phyloP scores from a whole-genome alignment of 2,113 vertebrate species.

The Cyphomyrus discorhynchus region DNA sequence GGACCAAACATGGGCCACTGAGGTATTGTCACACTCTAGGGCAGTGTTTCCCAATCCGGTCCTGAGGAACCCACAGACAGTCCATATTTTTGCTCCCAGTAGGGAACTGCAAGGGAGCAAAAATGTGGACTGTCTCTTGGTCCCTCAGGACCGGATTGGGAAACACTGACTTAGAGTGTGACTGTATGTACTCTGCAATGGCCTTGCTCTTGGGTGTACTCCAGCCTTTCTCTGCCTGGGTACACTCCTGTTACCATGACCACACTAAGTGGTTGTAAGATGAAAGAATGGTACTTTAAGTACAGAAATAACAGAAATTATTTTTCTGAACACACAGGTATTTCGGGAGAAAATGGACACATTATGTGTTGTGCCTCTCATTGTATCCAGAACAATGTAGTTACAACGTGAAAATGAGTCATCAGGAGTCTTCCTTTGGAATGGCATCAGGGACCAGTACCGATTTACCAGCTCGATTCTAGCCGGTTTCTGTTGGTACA shows the following conservation, averaged over 20 bases:
- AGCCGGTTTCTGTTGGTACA: background rate
- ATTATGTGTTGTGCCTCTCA: background rate
- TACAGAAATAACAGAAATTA: background rate
- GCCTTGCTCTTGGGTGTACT: background rate
- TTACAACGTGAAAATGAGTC: background rate
- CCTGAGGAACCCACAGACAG: too few species aligned
- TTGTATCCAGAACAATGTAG: background rate
- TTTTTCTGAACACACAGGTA: background rate
- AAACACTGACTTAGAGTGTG: background rate
- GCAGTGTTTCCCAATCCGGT: too few species aligned
- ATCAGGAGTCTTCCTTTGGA: background rate
- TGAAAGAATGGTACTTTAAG: background rate
- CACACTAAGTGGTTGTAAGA: background rate
- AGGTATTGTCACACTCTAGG: too few species aligned
- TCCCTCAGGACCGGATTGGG: background rate
- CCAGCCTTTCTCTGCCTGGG: background rate
- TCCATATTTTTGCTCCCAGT: background rate
- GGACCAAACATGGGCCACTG: too few species aligned
- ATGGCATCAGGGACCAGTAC: background rate
- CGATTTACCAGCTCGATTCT: background rate
- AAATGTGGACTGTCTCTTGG: background rate
- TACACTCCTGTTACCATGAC: background rate
- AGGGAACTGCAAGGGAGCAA: too few species aligned
- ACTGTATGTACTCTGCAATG: background rate
- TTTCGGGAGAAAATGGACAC: background rate